Evolutionary conservation across 2,797 vertebrate genomes (phyloP).

Genomic region (Neomorphus geoffroyi): DNA sequence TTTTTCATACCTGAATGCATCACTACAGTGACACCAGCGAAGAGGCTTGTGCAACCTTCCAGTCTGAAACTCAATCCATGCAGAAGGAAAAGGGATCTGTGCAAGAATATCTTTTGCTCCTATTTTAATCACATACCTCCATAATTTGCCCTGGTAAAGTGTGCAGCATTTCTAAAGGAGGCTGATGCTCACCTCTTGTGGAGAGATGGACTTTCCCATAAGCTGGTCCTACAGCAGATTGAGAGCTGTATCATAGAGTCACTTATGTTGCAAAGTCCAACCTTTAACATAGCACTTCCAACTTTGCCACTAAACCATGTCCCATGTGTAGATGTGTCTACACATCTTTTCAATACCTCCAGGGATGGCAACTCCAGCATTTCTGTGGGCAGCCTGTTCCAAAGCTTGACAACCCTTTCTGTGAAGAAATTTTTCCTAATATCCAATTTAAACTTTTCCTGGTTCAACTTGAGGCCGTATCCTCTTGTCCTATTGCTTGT

Average conservation of each 20-base stretch:
- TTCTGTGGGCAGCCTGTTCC: too few relatives aligned
- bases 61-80: background rate
- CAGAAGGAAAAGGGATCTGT: background rate
- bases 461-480: too few relatives aligned
- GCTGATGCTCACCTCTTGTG: background rate
- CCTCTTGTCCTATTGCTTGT: too few relatives aligned
- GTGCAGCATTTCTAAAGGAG: background rate
- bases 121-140: background rate
- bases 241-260: background rate
- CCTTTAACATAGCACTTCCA: too few relatives aligned
- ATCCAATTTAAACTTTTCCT: too few relatives aligned
- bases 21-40: background rate
- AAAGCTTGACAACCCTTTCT: too few relatives aligned
- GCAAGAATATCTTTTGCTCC: background rate
- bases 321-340: too few relatives aligned
- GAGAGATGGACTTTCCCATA: background rate
- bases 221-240: background rate
- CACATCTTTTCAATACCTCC: too few relatives aligned
- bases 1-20: background rate
- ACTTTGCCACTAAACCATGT: too few relatives aligned
- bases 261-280: too few relatives aligned
- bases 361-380: too few relatives aligned
- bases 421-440: too few relatives aligned
- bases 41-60: background rate
- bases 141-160: background rate